Percentiles rank a stretch among this genome's conserved stretches.
These are phyloP conservation scores for Monopterus albus DNA, from an alignment of 2,113 vertebrate species.

Conservation along the genomic window DNA sequence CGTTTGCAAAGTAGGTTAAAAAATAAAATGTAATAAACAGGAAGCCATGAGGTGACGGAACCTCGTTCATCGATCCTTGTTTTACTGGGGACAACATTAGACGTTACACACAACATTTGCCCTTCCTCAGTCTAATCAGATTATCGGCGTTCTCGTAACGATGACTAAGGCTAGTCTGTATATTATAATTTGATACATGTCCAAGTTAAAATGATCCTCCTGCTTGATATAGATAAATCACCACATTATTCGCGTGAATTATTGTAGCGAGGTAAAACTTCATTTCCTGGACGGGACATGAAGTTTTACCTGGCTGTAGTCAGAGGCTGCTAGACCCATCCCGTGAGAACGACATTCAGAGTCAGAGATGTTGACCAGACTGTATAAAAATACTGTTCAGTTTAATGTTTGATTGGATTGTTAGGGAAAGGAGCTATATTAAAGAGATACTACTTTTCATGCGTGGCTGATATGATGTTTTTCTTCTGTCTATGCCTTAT, in stretches of 20 bases:
- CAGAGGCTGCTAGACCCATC: neutral
- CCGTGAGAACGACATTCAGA: neutral
- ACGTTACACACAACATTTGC: slow-evolving; percentile 50
- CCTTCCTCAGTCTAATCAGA: neutral
- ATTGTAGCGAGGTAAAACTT: neutral
- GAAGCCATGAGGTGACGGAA: neutral
- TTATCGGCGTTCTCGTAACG: neutral
- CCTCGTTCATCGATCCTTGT: neutral
- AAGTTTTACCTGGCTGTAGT: too few relatives aligned
- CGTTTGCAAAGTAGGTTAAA: neutral
- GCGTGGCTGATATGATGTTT: too few relatives aligned
- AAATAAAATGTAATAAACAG: neutral
- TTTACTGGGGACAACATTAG: slow-evolving; percentile 44
- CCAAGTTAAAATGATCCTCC: neutral
- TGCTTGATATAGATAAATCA: slow-evolving; percentile 3
- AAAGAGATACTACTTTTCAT: too few relatives aligned
- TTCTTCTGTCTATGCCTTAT: too few relatives aligned
- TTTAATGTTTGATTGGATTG: too few relatives aligned
- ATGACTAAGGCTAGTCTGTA: neutral
- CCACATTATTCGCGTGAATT: neutral
- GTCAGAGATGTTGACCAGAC: too few relatives aligned
- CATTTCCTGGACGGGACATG: neutral
- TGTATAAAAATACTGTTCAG: too few relatives aligned
- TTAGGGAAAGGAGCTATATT: too few relatives aligned
- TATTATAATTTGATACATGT: neutral